Evolutionary conservation across 2,888 invertebrate genomes (phyloP), one percentile per base, ranked within the genome.

Genomic region (Limenitis camilla): DNA sequence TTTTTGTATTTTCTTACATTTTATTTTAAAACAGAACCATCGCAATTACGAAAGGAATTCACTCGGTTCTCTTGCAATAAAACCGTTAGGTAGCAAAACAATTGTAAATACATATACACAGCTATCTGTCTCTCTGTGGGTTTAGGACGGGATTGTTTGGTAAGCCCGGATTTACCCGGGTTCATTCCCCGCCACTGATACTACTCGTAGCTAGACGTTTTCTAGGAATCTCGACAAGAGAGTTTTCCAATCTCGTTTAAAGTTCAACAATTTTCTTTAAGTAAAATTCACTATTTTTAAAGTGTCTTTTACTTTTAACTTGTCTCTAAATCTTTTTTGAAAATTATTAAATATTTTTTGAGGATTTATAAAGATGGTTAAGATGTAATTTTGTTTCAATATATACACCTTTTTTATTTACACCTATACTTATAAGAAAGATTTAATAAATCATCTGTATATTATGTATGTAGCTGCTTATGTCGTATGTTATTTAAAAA

Each of bases 141-240:
- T 49, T 48, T 53, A 50, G 44, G 49, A 40, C 35, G 53, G 56
- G 56, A 53, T 56, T 56, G 49, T 43, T 56, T 60, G 56, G 62
- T 71, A 68, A 75, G 68, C 68, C 62, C 60, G 74, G 78, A 71
- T 72, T 75, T 76, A 67, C 67, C 64, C 65, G 66, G 69, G 64
- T 68, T 66, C 65, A 64, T 65, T 65, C 63, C 60, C 63, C 68
- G 62, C 65, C 68, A 56, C 57, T 54, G 55, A 56, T 58, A 66
- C 63, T 63, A 65, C 64, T 67, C 64, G 67, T 61, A 69, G 61
- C 60, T 65, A 69, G 48, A 65, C 64, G 61, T 61, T 65, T 63
- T 56, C 56, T 59, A 55, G 55, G 55, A 58, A 53, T 58, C 51
- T 52, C 49, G 49, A 51, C 49, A 41, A 38, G 52, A 40, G 52